Conservation (phyloP, 1,140 invertebrate genomes). For the Glossosoma conforme region DNA sequence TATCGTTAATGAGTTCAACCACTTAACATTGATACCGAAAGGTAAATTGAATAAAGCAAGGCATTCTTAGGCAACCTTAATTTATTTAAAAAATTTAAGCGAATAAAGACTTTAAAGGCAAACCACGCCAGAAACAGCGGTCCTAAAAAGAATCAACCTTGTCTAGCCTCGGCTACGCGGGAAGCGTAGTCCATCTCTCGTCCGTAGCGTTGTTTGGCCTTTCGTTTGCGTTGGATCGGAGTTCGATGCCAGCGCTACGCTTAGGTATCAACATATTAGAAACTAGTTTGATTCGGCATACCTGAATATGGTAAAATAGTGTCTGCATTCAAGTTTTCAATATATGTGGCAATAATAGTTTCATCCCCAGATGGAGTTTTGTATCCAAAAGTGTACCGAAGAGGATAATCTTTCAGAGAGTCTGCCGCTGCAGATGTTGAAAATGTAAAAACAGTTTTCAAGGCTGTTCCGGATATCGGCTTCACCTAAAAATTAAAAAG, state of each 20-base stretch:
- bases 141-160: no score
- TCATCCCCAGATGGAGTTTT: slow-evolving; percentile 11
- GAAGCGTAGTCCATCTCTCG: no score
- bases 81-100: no score
- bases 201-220: no score
- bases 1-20: background rate
- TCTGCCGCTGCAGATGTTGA: slow-evolving; percentile 18
- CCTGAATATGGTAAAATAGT: slow-evolving; percentile 27
- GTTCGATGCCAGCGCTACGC: background rate
- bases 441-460: slow-evolving; percentile 21
- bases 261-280: background rate
- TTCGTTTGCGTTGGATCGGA: no score
- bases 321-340: slow-evolving; percentile 21
- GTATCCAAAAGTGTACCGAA: slow-evolving; percentile 25
- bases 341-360: slow-evolving; percentile 13
- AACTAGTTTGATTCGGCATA: background rate
- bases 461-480: slow-evolving; percentile 16
- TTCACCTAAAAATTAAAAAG: slow-evolving; percentile 17
- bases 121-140: no score
- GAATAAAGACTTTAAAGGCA: no score
- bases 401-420: slow-evolving; percentile 17
- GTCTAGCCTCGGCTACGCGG: no score
- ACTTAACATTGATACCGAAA: background rate
- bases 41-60: background rate
- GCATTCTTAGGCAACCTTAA: background rate